Percentiles rank a stretch among this genome's conserved stretches.
Conservation (phyloP, 1,140 invertebrate genomes). For the Pseudomyrmex sp. region DNA sequence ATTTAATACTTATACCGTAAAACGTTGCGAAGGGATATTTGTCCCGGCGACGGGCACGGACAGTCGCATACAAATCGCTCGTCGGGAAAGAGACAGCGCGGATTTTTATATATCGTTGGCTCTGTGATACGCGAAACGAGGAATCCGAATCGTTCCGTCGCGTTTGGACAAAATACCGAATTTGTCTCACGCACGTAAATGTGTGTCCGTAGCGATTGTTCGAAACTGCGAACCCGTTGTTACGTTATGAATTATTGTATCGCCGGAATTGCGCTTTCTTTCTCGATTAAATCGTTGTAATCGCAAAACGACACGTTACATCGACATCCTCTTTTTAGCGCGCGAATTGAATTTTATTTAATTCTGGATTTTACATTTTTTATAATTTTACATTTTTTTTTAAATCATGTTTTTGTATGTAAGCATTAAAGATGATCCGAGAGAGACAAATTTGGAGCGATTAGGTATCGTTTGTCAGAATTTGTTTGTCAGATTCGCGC, state of each 20-base stretch:
- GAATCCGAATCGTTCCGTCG: constrained; percentile 25
- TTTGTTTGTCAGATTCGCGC: neutral
- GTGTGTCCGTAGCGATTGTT: constrained; percentile 1
- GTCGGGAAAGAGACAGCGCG: constrained; percentile 10
- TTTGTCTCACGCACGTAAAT: constrained; percentile 32
- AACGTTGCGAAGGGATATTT: constrained; percentile 49
- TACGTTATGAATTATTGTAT: constrained; percentile 31
- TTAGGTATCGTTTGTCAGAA: neutral
- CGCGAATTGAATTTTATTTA: neutral
- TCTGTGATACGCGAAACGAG: constrained; percentile 43
- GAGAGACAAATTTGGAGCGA: neutral
- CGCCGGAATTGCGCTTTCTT: neutral
- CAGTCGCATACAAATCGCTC: constrained; percentile 45
- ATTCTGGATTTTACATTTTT: neutral
- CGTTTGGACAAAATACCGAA: constrained; percentile 7
- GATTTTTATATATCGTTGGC: constrained; percentile 36
- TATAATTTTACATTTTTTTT: neutral
- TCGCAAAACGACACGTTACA: constrained; percentile 2
- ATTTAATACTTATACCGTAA: constrained; percentile 60
- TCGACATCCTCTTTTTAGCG: neutral
- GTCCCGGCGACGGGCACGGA: constrained; percentile 21
- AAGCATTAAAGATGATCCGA: neutral
- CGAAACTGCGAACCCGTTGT: neutral
- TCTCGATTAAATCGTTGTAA: neutral
- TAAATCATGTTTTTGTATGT: neutral